Percentiles rank a stretch among this genome's conserved stretches.
These are phyloP conservation scores for Eupithecia subumbrata DNA, from an alignment of 2,888 invertebrate species.

Conservation along the genomic window DNA sequence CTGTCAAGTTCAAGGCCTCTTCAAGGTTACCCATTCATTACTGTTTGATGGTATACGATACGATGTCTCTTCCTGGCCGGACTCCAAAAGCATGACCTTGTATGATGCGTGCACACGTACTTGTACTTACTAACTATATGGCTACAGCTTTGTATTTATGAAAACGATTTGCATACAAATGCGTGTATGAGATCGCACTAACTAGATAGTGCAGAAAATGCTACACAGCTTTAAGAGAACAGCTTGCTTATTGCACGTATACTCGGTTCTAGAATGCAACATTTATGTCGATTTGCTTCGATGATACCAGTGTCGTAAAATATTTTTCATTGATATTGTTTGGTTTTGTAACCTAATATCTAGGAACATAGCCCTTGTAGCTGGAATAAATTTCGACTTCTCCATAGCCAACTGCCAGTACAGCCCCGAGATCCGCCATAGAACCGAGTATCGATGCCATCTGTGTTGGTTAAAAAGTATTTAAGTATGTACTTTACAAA, in stretches of 20 bases:
- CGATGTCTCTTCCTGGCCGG: conserved; percentile 61
- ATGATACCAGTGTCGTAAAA: too few species aligned
- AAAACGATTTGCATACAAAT: conserved; percentile 72
- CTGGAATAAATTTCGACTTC: too few species aligned
- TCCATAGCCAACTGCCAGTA: too few species aligned
- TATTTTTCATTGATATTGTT: too few species aligned
- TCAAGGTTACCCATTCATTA: conserved; percentile 41
- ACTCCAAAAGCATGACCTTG: conserved; percentile 73
- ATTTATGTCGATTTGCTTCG: too few species aligned
- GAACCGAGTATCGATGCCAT: too few species aligned
- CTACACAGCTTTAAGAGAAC: conserved; percentile 2
- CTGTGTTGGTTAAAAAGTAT: too few species aligned
- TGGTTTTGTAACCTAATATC: too few species aligned
- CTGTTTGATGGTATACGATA: conserved; percentile 56
- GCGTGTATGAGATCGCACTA: conserved; percentile 56
- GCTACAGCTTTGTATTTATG: conserved; percentile 54
- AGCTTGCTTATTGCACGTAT: conserved; percentile 7
- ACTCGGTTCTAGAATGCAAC: too few species aligned
- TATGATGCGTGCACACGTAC: conserved; percentile 62
- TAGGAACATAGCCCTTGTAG: too few species aligned
- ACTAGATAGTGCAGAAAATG: conserved; percentile 47
- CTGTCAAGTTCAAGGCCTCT: conserved; percentile 29
- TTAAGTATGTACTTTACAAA: too few species aligned
- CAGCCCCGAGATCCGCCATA: too few species aligned
- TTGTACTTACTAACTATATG: conserved; percentile 39